These are phyloP conservation scores for Slavum lentiscoides DNA, from an alignment of 2,888 invertebrate genomes.

Conservation along the genomic window DNA sequence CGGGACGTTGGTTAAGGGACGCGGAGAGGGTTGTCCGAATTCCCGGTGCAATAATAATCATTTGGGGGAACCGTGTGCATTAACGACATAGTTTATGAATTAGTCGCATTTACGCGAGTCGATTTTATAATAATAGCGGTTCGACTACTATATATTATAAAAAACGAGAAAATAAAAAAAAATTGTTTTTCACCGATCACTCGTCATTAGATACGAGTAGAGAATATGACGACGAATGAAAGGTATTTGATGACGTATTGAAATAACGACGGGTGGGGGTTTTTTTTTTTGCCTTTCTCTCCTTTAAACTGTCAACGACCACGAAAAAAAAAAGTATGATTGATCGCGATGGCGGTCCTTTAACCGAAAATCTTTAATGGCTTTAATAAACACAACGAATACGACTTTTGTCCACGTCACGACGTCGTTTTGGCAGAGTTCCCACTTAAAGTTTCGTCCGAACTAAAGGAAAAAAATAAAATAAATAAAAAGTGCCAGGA, in stretches of 20 bases:
- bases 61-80: constrained; percentile 2
- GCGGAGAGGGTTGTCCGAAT: constrained; percentile 17
- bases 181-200: constrained; percentile 19
- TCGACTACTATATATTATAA: not conserved
- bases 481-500: constrained; percentile 33
- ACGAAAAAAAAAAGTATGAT: constrained; percentile 21
- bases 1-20: not conserved
- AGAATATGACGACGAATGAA: constrained; percentile 36
- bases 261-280: constrained; percentile 10
- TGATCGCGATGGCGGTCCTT: constrained; percentile 37
- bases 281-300: not conserved
- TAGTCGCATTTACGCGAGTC: constrained; percentile 25
- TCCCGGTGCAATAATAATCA: constrained; percentile 37
- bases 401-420: constrained; percentile 17
- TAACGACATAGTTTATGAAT: constrained; percentile 42
- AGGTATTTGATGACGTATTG: constrained; percentile 45
- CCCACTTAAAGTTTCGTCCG: constrained; percentile 19
- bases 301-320: constrained; percentile 18
- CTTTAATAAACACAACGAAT: constrained; percentile 40
- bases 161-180: not conserved
- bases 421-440: constrained; percentile 44
- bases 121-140: constrained; percentile 3
- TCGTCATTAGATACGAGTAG: constrained; percentile 22
- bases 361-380: constrained; percentile 44
- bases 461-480: not conserved